A percentile compares a stretch with the other conserved stretches of the same genome.
These are phyloP conservation scores for Boulengeromyrus knoepffleri DNA, from an alignment of 2,113 vertebrate species.

Conservation along the genomic window DNA sequence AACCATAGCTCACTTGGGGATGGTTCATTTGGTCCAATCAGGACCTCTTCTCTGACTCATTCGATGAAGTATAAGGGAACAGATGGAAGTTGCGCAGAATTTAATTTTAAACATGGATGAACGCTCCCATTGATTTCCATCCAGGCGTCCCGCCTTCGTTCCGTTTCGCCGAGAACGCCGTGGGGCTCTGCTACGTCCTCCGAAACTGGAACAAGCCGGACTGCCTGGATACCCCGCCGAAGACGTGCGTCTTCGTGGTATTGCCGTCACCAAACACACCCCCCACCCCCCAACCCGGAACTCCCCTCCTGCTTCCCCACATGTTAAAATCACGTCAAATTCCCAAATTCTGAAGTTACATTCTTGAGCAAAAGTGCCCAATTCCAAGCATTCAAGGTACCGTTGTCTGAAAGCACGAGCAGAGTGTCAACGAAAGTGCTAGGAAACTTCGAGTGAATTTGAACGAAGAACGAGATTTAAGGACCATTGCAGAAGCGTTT, in stretches of 20 bases:
- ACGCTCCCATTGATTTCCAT: neutral
- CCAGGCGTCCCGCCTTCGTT: neutral
- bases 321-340: neutral
- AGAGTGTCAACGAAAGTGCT: neutral
- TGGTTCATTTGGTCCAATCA: neutral
- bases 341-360: neutral
- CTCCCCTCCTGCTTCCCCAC: neutral
- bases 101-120: neutral
- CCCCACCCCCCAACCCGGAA: neutral
- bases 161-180: neutral
- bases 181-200: neutral
- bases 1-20: neutral
- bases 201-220: neutral
- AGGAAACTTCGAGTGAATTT: neutral
- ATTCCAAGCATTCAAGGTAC: neutral
- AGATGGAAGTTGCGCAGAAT: conserved; percentile 13
- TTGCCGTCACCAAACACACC: neutral
- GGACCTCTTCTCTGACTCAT: conserved; percentile 6
- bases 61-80: neutral
- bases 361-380: neutral
- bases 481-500: neutral
- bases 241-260: neutral
- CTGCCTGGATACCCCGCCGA: neutral
- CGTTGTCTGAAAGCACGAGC: neutral
- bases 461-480: neutral